Percentiles rank a stretch among this genome's conserved stretches.
Evolutionary conservation across 2,797 vertebrate genomes (phyloP).

Genomic region (Gymnothorax reevesii): DNA sequence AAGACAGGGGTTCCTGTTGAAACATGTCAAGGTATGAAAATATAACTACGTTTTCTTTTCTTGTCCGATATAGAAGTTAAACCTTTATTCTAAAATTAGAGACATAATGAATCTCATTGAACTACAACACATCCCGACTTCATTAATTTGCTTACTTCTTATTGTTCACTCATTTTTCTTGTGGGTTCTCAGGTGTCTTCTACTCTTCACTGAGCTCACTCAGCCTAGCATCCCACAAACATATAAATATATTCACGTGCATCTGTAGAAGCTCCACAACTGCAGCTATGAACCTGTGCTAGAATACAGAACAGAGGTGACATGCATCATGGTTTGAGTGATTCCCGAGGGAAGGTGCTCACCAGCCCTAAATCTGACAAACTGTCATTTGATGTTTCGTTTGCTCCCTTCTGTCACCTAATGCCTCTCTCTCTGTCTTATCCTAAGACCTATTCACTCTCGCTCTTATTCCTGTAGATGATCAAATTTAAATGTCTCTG

Average conservation of each 20-base stretch:
- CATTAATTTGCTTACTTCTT: constrained; percentile 14
- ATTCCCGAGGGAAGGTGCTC: constrained; percentile 2
- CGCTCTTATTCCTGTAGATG: neutral
- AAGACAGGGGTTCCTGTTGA: no score
- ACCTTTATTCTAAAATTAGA: no score
- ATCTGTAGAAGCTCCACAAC: neutral
- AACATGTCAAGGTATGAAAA: no score
- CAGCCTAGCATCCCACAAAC: neutral
- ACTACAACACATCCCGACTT: neutral
- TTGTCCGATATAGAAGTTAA: no score
- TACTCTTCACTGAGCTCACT: neutral
- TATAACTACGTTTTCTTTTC: no score
- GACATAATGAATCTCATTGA: neutral
- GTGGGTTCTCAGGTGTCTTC: neutral
- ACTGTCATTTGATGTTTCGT: constrained; percentile 4
- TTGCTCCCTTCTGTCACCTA: neutral
- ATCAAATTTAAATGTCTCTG: neutral
- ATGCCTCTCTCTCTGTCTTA: neutral
- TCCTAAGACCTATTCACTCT: neutral
- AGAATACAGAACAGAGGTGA: neutral
- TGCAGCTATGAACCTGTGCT: neutral
- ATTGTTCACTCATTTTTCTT: constrained; percentile 1
- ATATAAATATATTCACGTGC: neutral
- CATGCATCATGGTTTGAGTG: neutral
- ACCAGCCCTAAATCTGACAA: neutral